These are phyloP conservation scores for Plectropomus leopardus DNA, from an alignment of 2,113 vertebrate genomes.

Conservation along the genomic window DNA sequence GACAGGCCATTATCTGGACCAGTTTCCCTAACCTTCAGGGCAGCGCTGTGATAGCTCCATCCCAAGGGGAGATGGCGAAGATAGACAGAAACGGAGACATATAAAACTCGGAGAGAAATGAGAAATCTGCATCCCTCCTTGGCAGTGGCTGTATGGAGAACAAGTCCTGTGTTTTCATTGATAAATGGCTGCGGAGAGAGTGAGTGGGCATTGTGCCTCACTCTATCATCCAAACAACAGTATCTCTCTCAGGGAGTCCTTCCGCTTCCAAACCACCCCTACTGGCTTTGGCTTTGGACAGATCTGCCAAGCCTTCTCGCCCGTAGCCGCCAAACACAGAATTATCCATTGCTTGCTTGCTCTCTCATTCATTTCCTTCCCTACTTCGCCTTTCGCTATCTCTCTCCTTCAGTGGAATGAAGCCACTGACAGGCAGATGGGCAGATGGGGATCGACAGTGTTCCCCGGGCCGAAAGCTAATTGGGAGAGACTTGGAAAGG, in stretches of 20 bases:
- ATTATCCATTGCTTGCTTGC: slow-evolving; percentile 68
- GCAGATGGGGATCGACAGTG: slow-evolving; percentile 83
- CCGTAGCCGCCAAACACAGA: slow-evolving; percentile 70
- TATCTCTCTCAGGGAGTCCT: slow-evolving; percentile 79
- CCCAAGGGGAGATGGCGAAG: slow-evolving; percentile 46
- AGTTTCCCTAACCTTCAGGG: slow-evolving; percentile 70
- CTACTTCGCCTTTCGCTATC: slow-evolving; percentile 42
- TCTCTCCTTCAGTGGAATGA: slow-evolving; percentile 69
- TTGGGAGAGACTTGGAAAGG: slow-evolving; percentile 81
- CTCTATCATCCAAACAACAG: slow-evolving; percentile 77
- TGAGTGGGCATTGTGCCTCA: slow-evolving; percentile 69
- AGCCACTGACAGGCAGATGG: slow-evolving; percentile 81
- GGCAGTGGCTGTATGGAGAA: slow-evolving; percentile 43
- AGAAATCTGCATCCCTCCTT: slow-evolving; percentile 67
- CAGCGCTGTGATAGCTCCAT: slow-evolving; percentile 47
- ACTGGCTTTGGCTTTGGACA: slow-evolving; percentile 66
- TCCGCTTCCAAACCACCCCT: slow-evolving; percentile 74
- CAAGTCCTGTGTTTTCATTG: slow-evolving; percentile 72
- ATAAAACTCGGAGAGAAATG: slow-evolving; percentile 39
- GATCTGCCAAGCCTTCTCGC: slow-evolving; percentile 73
- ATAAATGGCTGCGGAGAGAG: slow-evolving; percentile 70
- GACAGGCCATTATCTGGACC: slow-evolving; percentile 76
- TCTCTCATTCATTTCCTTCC: slow-evolving; percentile 56
- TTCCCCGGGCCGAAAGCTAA: slow-evolving; percentile 82
- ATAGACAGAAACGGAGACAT: slow-evolving; percentile 49